phyloP scores from a whole-genome alignment of 2,113 vertebrate species.

The Entomyzon cyanotis region DNA sequence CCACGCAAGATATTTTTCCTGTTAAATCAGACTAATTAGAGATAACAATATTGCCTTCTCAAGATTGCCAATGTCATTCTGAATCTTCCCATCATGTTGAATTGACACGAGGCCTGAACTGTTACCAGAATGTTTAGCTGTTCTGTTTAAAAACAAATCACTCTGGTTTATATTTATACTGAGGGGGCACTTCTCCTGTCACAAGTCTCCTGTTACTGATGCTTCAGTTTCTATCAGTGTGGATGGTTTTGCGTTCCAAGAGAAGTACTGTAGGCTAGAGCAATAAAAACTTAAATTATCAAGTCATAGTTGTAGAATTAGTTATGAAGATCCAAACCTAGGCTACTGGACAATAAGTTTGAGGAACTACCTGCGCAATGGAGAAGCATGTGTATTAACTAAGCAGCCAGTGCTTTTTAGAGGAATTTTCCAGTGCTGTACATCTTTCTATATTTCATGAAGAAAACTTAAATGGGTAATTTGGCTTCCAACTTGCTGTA shows the following conservation, averaged over 20 bases:
- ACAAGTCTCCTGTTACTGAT: not conserved
- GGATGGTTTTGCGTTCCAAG: not conserved
- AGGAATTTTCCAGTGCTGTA: not conserved
- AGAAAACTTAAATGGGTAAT: not conserved
- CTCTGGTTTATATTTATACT: not conserved
- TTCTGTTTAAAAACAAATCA: not conserved
- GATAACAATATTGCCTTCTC: not conserved
- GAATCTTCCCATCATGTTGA: not conserved
- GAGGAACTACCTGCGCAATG: accelerated
- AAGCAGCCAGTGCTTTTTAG: not conserved
- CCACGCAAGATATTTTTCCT: not conserved
- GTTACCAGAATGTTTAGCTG: not conserved
- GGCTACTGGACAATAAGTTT: not conserved
- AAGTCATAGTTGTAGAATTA: not conserved
- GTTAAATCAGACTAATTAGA: not conserved
- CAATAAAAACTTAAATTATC: not conserved
- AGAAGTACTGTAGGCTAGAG: not conserved
- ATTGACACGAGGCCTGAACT: not conserved
- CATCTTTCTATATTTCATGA: not conserved
- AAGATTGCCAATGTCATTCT: not conserved
- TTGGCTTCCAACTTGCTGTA: not conserved
- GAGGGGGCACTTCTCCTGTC: not conserved
- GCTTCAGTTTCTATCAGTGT: not conserved
- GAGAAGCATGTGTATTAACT: not conserved
- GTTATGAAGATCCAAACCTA: not conserved